A percentile compares a stretch with the other conserved stretches of the same genome.
These are phyloP conservation scores for Penaeus indicus DNA, from an alignment of 1,140 invertebrate species.

Conservation along the genomic window DNA sequence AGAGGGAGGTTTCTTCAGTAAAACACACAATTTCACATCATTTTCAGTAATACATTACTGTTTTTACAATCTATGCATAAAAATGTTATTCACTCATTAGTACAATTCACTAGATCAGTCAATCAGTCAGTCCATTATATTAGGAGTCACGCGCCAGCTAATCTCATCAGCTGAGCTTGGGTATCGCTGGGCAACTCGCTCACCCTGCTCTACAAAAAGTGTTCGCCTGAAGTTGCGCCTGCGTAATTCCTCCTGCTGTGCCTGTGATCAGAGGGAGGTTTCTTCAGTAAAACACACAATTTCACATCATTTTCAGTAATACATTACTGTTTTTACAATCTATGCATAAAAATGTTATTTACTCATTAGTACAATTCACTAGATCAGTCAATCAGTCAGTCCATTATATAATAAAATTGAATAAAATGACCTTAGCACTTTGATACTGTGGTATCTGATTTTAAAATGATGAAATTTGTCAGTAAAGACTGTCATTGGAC, in stretches of 20 bases:
- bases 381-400: neutral
- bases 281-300: slow-evolving; percentile 66
- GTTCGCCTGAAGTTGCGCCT: slow-evolving; percentile 79
- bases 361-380: neutral
- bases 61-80: slow-evolving; percentile 11
- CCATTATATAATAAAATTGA: neutral
- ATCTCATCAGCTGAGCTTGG: slow-evolving; percentile 84
- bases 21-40: slow-evolving; percentile 67
- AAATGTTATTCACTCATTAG: neutral
- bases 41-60: neutral
- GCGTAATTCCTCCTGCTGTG: slow-evolving; percentile 81
- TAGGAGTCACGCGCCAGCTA: slow-evolving; percentile 78
- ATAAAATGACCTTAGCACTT: too few relatives aligned
- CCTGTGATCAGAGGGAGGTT: slow-evolving; percentile 72
- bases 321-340: slow-evolving; percentile 25
- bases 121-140: neutral
- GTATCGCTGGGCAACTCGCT: slow-evolving; percentile 79
- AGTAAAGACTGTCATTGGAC: too few relatives aligned
- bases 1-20: slow-evolving; percentile 50
- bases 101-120: neutral
- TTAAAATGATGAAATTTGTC: too few relatives aligned
- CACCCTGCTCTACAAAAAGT: slow-evolving; percentile 84
- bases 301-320: neutral
- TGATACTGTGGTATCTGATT: slow-evolving; percentile 73
- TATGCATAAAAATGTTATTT: neutral